phyloP scores from a whole-genome alignment of 2,797 vertebrate genomes.

The Gouania willdenowi region DNA sequence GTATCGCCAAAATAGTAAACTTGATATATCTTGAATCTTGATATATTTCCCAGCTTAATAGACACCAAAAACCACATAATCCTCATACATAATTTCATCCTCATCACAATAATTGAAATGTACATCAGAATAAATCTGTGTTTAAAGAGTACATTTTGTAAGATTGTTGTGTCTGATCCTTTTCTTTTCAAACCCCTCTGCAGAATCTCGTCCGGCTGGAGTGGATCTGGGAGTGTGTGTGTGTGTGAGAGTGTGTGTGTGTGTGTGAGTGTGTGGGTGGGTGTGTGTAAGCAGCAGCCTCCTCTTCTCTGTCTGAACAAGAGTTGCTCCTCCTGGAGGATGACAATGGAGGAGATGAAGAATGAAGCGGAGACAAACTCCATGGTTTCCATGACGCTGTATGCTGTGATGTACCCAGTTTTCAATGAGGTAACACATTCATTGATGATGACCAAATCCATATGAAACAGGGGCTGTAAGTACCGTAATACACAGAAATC shows the following conservation, averaged over 20 bases:
- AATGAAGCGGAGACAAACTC: constrained; percentile 99
- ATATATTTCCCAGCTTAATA: too few relatives aligned
- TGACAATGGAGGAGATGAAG: constrained; percentile 99
- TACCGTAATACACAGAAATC: too few relatives aligned
- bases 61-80: too few relatives aligned
- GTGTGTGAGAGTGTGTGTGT: constrained; percentile 42
- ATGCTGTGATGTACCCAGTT: constrained; percentile 98
- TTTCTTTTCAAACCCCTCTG: background rate
- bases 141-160: too few relatives aligned
- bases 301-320: constrained; percentile 54
- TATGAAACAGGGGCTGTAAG: too few relatives aligned
- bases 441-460: background rate
- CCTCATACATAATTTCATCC: too few relatives aligned
- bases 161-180: too few relatives aligned
- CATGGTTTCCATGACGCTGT: constrained; percentile 99
- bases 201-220: constrained; percentile 50
- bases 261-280: constrained; percentile 53
- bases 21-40: too few relatives aligned
- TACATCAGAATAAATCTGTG: too few relatives aligned
- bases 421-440: constrained; percentile 88
- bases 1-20: too few relatives aligned
- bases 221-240: constrained; percentile 33
- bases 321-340: constrained; percentile 90
- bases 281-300: constrained; percentile 76
- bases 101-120: too few relatives aligned